Evolutionary conservation across 2,113 vertebrate species (phyloP), one percentile per base, ranked within the genome.

Genomic region (Echinops telfairi): DNA sequence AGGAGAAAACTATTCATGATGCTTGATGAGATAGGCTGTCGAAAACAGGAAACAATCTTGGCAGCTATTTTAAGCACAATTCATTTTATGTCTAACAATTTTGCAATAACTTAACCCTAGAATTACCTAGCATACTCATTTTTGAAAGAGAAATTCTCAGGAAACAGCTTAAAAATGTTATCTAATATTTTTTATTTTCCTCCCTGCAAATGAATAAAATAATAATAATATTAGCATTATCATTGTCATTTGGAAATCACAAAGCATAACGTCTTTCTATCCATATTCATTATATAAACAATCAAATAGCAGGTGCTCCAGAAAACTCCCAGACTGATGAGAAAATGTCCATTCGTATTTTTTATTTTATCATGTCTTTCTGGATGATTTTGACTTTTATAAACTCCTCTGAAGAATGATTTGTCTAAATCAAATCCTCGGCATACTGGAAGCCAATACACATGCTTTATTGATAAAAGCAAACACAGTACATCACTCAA

Each of bases 191-290:
- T 84, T 38, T 25, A 84, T 94, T 86, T 75, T 7, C 75, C 60
- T 88, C 53, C 58, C 22, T 36, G 12, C 43, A 94, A 93, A 77
- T 91, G 36, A 87, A 58, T 83, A 53, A 53, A 53, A 53, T 40
- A 40, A 40, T 40, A 40, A 40, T 40, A 40, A 83, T 60, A 84
- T 5, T 81, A 76, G 38, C 82, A 36, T n/a, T 84, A 66, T 83
- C 53, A 70, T 79, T n/a, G 75, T 3, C n/a, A 15, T 57, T 73
- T 0, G 86, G 29, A 88, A 78, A 53, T 53, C 47, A 11, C 47
- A 53, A 53, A 53, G 47, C 47, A 53, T 53, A 53, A 53, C 47
- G 25, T 58, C 1, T 25, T 40, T 64, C 38, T 66, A 57, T 57
- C 25, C 29, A 68, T 27, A 17, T 16, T 9, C 23, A 31, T 6